phyloP scores from a whole-genome alignment of 2,888 invertebrate species.

The Oligia fasciuncula region DNA sequence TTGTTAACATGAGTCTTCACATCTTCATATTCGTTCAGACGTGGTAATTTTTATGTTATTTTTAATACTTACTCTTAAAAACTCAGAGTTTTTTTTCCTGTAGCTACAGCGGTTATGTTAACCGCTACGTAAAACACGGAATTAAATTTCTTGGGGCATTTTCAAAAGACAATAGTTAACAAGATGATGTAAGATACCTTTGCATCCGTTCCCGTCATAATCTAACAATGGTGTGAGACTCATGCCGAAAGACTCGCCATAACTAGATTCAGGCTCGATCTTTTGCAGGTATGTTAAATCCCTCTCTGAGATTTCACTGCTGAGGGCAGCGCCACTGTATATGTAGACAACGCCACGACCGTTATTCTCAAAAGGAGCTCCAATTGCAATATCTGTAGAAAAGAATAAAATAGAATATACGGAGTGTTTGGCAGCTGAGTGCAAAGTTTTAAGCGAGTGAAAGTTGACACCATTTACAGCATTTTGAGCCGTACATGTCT shows the following conservation, averaged over 20 bases:
- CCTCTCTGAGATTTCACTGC: background rate
- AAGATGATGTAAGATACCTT: slow-evolving; percentile 25
- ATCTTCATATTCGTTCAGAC: too few species aligned
- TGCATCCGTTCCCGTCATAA: slow-evolving; percentile 50
- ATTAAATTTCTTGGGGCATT: background rate
- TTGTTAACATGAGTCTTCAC: background rate
- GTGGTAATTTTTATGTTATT: too few species aligned
- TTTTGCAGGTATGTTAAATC: slow-evolving; percentile 28
- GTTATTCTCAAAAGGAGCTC: slow-evolving; percentile 48
- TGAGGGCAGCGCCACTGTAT: slow-evolving; percentile 46
- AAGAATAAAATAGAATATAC: background rate
- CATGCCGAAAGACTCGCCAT: slow-evolving; percentile 41
- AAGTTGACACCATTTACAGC: too few species aligned
- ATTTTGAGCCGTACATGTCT: too few species aligned
- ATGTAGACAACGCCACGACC: slow-evolving; percentile 45
- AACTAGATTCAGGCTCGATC: slow-evolving; percentile 20
- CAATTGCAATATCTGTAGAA: slow-evolving; percentile 46
- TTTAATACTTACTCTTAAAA: background rate
- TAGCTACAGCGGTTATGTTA: too few species aligned
- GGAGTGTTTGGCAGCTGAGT: too few species aligned
- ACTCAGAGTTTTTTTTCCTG: background rate
- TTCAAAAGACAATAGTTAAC: background rate
- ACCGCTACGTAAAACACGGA: background rate
- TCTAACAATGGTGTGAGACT: slow-evolving; percentile 44
- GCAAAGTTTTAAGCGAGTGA: too few species aligned